Evolutionary conservation across 2,113 vertebrate genomes (phyloP).

Genomic region (Ameiurus melas): DNA sequence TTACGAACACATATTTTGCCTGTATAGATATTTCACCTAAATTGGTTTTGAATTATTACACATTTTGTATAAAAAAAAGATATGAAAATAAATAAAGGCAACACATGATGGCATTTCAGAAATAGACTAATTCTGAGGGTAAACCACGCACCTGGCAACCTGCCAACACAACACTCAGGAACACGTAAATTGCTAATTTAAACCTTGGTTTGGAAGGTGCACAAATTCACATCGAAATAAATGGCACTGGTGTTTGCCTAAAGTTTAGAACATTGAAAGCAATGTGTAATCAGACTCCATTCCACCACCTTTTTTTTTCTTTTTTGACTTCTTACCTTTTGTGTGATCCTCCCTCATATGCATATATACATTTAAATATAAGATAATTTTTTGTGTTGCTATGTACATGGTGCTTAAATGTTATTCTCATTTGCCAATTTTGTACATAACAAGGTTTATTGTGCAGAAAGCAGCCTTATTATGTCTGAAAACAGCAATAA

Average conservation of each 20-base stretch:
- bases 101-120: background rate
- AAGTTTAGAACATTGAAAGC: background rate
- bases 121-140: background rate
- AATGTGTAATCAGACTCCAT: background rate
- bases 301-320: background rate
- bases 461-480: background rate
- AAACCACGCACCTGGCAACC: background rate
- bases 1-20: background rate
- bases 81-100: background rate
- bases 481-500: background rate
- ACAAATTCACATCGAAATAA: background rate
- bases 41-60: background rate
- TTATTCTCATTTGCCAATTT: background rate
- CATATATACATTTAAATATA: background rate
- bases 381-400: background rate
- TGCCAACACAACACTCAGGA: background rate
- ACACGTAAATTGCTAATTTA: background rate
- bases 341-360: background rate
- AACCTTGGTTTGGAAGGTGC: background rate
- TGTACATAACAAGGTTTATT: background rate
- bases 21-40: background rate
- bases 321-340: background rate
- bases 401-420: background rate
- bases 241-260: background rate
- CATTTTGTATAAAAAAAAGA: background rate